Evolutionary conservation across 2,113 vertebrate species (phyloP), one percentile per base, ranked within the genome.

Genomic region (Pleuronectes platessa): DNA sequence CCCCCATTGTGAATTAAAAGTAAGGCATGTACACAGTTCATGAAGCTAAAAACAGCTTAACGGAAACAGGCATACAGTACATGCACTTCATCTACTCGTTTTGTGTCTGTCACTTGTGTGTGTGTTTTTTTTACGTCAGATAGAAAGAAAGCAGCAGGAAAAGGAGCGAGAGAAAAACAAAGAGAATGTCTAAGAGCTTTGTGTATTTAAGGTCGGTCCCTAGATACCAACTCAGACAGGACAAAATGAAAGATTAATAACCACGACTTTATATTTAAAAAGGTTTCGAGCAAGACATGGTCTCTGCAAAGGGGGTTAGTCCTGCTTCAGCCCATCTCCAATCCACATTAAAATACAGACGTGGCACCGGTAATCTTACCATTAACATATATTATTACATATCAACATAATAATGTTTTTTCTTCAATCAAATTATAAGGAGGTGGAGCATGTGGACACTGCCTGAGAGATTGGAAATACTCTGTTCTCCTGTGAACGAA

Each of bases 221-320:
- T 75, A 68, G 91, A 92, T 86, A 90, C 85, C 75, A 65, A 60
- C 72, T 85, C 91, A 93, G 92, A 93, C 90, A 87, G 86, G 79
- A 90, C 82, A 78, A 81, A 79, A 93, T 94, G 27, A 94, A 94
- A 95, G 84, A 94, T 93, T 92, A 82, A 94, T 92, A 93, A 90
- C 61, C 47, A 61, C 2, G 23, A 88, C 82, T 91, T 93, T 90
- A 90, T 89, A 88, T 92, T 90, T 90, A 81, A 90, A 90, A 87
- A 87, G 88, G 82, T 79, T 79, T 71, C 31, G 62, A 88, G 86
- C 86, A 73, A 85, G 82, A 91, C 82, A 81, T 73, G 75, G 61
- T 88, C 79, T 79, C 78, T 73, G 47, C 26, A 62, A 54, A 78
- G 76, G 71, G 79, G 62, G 72, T 61, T 83, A 79, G 51, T 60